phyloP scores from a whole-genome alignment of 1,140 invertebrate species.

The Drosophila seguyi region DNA sequence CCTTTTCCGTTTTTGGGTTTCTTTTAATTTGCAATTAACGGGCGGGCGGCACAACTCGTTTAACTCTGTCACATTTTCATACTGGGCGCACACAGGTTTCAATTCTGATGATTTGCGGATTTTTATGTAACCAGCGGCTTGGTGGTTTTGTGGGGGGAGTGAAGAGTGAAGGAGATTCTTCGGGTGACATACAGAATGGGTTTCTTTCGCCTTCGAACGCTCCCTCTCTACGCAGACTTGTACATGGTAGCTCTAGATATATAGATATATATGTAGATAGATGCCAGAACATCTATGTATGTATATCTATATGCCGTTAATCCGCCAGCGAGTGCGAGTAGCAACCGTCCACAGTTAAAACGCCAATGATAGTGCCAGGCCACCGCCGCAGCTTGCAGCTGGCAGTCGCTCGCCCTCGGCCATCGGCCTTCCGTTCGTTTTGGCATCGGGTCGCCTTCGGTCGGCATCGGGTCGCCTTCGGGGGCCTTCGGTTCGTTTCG shows the following conservation, averaged over 20 bases:
- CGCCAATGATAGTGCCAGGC: constrained; percentile 83
- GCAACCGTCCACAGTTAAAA: constrained; percentile 85
- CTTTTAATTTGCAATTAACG: constrained; percentile 12
- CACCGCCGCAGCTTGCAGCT: constrained; percentile 51
- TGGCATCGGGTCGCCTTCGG: constrained; percentile 22
- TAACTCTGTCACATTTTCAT: constrained; percentile 11
- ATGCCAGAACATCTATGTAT: constrained; percentile 48
- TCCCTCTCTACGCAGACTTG: constrained; percentile 60
- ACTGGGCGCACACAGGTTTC: constrained; percentile 22
- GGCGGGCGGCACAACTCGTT: constrained; percentile 12
- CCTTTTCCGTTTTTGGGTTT: neutral
- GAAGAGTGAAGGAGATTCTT: constrained; percentile 1
- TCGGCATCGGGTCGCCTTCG: neutral
- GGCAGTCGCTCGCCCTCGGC: constrained; percentile 42
- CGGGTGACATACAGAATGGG: constrained; percentile 67
- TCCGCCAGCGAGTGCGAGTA: constrained; percentile 80
- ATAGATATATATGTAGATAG: constrained; percentile 46
- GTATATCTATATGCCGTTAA: constrained; percentile 74
- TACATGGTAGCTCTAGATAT: constrained; percentile 59
- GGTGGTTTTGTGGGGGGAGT: neutral
- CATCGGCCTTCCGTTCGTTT: constrained; percentile 8
- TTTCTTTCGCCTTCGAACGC: constrained; percentile 51
- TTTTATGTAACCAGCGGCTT: constrained; percentile 75
- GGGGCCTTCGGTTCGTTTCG: neutral
- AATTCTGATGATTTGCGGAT: constrained; percentile 35